These are phyloP conservation scores for Xerus rutilus DNA, from an alignment of 2,797 vertebrate species.

Conservation along the genomic window DNA sequence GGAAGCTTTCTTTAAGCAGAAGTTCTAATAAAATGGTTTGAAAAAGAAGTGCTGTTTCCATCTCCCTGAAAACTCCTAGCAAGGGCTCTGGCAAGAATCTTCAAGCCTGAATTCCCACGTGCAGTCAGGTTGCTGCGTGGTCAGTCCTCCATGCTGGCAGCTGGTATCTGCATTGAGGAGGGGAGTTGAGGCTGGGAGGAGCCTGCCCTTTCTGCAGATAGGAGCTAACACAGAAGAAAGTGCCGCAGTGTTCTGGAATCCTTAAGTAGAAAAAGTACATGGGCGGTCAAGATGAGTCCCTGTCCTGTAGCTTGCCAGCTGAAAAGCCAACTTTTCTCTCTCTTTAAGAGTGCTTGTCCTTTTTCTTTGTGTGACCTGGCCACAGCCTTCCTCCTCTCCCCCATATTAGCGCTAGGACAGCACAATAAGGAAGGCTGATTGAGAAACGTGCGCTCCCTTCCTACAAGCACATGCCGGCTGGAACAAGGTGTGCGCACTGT, in stretches of 20 bases:
- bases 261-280: background rate
- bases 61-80: background rate
- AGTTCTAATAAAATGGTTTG: background rate
- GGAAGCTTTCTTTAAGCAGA: background rate
- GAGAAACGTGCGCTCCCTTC: no score
- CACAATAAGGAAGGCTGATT: no score
- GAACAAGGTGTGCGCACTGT: no score
- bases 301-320: accelerated
- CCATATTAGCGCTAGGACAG: background rate
- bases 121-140: accelerated
- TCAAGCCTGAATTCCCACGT: background rate
- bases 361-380: background rate
- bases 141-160: background rate
- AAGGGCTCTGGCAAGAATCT: background rate
- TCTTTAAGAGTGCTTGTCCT: accelerated
- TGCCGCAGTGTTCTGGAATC: accelerated
- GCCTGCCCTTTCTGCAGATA: background rate
- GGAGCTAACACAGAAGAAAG: background rate
- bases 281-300: accelerated
- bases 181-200: accelerated
- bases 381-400: background rate
- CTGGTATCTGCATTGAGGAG: background rate
- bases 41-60: background rate
- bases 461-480: no score
- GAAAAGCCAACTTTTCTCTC: accelerated